Conservation (phyloP, 1,140 invertebrate genomes). For the Eriosoma lanigerum region DNA sequence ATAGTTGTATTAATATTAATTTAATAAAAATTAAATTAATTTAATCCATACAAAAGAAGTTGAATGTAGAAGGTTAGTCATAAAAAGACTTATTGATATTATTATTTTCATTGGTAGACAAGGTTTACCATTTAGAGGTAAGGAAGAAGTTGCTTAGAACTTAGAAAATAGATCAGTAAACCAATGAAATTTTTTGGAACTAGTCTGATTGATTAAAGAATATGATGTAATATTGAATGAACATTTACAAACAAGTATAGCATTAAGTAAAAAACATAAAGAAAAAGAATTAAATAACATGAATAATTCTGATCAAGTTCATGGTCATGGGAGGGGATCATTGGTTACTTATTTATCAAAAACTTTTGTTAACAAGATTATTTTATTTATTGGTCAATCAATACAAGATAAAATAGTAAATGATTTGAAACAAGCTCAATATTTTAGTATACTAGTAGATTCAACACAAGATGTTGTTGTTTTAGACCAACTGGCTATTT, state of each 20-base stretch:
- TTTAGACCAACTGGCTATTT: background rate
- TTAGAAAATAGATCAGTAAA: background rate
- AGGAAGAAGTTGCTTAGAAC: background rate
- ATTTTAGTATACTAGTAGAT: background rate
- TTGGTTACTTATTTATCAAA: background rate
- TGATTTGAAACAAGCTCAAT: background rate
- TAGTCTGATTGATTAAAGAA: constrained; percentile 1
- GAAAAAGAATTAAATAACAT: background rate
- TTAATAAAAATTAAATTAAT: too few species aligned
- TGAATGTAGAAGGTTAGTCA: background rate
- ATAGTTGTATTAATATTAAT: constrained; percentile 1
- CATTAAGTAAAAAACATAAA: background rate
- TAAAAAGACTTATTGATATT: constrained; percentile 31
- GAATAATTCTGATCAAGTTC: background rate
- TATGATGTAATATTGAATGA: background rate
- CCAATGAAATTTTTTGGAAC: constrained; percentile 19
- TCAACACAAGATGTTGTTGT: background rate
- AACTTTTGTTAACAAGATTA: background rate
- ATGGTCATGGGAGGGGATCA: background rate
- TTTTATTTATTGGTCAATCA: background rate
- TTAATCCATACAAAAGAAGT: background rate
- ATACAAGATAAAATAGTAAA: background rate
- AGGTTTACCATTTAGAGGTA: constrained; percentile 34
- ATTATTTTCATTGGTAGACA: constrained; percentile 15
- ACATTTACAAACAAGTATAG: background rate